Evolutionary conservation across 1,140 invertebrate genomes (phyloP), one percentile per base, ranked within the genome.

Genomic region (Neodiprion lecontei): DNA sequence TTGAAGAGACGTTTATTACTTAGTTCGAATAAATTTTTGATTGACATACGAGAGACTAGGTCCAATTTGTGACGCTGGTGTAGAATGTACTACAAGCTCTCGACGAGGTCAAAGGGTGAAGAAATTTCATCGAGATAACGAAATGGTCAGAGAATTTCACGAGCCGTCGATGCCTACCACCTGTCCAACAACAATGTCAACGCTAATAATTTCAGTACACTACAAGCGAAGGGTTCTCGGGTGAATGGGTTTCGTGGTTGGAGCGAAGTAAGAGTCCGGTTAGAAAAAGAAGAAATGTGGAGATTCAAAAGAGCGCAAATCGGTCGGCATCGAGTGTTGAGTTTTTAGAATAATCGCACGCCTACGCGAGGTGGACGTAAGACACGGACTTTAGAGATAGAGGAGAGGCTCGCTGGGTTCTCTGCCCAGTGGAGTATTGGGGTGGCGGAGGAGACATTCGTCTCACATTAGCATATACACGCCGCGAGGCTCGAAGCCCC

Each of bases 401-500:
- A 40, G 28, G 1, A 1, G 28, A 40, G 28, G 28, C 28, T 40
- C 28, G 28, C 28, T 12, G n/a, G 53, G 53, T 9, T 14, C 11
- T 14, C 53, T 9, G 11, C 53, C 4, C 9, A 12, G 53, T 61
- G 11, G 11, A 14, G 53, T 5, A 61, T 61, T 61, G 11, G 53
- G 53, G n/a, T 61, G 53, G 11, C 53, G 53, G 53, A 61, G 53
- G 53, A 61, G 53, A 61, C 85, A 86, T 86, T 85, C 84, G 83
- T 86, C 84, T 86, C 83, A 77, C 84, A 86, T 86, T 86, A 86
- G 85, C 85, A 86, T 86, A 86, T 85, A 86, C 84, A 86, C 79
- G 83, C 82, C 79, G 78, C 74, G 78, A 78, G 68, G 21, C 66
- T 65, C 72, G 72, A 65, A 79, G 77, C 75, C 68, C 77, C 67